phyloP scores from a whole-genome alignment of 2,888 invertebrate genomes.

The Apodemia hepburni region DNA sequence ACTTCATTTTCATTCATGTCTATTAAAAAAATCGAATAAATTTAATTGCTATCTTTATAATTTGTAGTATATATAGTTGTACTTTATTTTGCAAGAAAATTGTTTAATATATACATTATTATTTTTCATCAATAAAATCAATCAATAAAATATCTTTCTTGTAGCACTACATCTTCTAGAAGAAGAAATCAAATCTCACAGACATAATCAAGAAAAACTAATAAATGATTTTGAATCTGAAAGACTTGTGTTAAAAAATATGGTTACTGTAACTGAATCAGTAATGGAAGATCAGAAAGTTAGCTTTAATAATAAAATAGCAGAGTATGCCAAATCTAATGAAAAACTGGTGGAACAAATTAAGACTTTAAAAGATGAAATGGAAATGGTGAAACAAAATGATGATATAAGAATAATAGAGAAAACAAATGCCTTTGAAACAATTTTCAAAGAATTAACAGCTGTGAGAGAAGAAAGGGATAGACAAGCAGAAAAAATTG shows the following conservation, averaged over 20 bases:
- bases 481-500: constrained; percentile 18
- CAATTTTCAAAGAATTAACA: constrained; percentile 36
- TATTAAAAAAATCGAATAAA: too few relatives aligned
- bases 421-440: constrained; percentile 33
- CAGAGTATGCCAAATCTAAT: constrained; percentile 41
- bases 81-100: too few relatives aligned
- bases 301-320: constrained; percentile 42
- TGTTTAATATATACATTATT: too few relatives aligned
- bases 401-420: constrained; percentile 37
- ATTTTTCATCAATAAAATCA: too few relatives aligned
- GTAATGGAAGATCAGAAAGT: constrained; percentile 56
- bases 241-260: constrained; percentile 51
- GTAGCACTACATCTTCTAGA: constrained; percentile 3
- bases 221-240: constrained; percentile 55
- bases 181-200: constrained; percentile 20
- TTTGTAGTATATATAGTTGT: too few relatives aligned
- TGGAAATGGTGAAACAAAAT: constrained; percentile 34
- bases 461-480: constrained; percentile 29
- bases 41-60: too few relatives aligned
- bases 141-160: too few relatives aligned
- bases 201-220: constrained; percentile 48
- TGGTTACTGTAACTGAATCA: constrained; percentile 58
- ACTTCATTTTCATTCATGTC: too few relatives aligned
- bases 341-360: constrained; percentile 41
- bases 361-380: constrained; percentile 33